Base-by-base conservation (phyloP, 2,797 vertebrate genomes). In the Carduelis carduelis region DNA sequence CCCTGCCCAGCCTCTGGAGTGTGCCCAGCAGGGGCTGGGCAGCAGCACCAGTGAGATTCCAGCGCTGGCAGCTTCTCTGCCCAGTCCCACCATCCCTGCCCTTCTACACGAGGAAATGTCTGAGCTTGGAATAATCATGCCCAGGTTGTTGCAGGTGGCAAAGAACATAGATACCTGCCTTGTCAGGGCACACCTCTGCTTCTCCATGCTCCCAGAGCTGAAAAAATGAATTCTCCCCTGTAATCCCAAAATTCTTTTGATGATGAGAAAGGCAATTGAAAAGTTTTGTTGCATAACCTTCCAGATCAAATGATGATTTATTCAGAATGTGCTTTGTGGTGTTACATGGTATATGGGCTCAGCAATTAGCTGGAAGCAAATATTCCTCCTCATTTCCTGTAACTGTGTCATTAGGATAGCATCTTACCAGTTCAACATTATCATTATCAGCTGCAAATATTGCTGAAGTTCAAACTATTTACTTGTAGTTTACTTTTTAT, bases 281-380 rank as follows among this genome's bases (percentile, higher is more conserved):
- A 80, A 91, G 61, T 94, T 95, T 63, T 83, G 69, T 83, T 93
- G 76, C 57, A n/a, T 79, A 93, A 81, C 72, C 69, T 91, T 87
- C 50, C 27, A 68, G 90, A 93, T 83, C 76, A 83, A 88, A 49
- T 47, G 46, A 34, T 90, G 41, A 64, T 64, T 92, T 94, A 50
- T 81, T 90, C 79, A 80, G 79, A 91, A 89, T n/a, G 35, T 65
- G 6, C 87, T 90, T 83, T 81, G 60, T 75, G 77, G 39, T 79
- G 43, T 60, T 63, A 72, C 26, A 43, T 0, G 1, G 59, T 78
- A 30, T 17, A 34, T 20, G 65, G 69, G 55, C 83, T 91, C 43
- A 65, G 91, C 91, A 93, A 71, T 91, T 57, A 91, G 46, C 87
- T 81, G 71, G 53, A 95, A 95, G 61, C 56, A 93, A 86, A 88